Evolutionary conservation across 2,797 vertebrate species (phyloP).

Genomic region (Emys orbicularis): DNA sequence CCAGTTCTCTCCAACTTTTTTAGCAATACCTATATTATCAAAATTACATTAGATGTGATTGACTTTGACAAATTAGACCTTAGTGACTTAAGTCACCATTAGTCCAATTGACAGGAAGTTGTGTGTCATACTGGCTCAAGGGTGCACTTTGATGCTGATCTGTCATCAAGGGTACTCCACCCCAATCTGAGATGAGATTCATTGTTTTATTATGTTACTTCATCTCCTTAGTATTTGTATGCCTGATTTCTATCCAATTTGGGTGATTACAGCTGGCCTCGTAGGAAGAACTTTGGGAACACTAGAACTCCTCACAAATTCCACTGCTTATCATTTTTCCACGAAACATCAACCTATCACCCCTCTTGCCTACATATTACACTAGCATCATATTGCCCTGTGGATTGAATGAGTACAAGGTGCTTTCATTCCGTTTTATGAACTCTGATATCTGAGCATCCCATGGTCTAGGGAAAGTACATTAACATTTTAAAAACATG

Average conservation of each 20-base stretch:
- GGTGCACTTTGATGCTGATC: background rate
- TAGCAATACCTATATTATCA: background rate
- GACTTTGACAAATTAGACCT: background rate
- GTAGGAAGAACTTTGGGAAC: background rate
- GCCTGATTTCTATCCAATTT: background rate
- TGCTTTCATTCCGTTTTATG: background rate
- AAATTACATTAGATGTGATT: background rate
- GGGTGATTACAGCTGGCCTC: background rate
- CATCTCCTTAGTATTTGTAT: background rate
- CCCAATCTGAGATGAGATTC: background rate
- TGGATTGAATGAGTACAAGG: background rate
- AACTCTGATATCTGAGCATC: background rate
- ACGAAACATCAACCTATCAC: background rate
- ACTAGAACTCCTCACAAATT: background rate
- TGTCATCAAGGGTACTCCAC: background rate
- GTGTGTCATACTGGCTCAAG: background rate
- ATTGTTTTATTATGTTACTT: background rate
- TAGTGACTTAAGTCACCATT: background rate
- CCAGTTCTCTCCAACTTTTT: background rate
- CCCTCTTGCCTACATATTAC: background rate
- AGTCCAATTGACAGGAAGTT: background rate
- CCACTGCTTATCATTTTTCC: background rate
- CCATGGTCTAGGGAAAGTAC: background rate
- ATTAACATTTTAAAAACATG: background rate
- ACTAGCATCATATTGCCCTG: fast-evolving